phyloP scores from a whole-genome alignment of 2,797 vertebrate species.

The Ctenochaetus hawaiiensis region DNA sequence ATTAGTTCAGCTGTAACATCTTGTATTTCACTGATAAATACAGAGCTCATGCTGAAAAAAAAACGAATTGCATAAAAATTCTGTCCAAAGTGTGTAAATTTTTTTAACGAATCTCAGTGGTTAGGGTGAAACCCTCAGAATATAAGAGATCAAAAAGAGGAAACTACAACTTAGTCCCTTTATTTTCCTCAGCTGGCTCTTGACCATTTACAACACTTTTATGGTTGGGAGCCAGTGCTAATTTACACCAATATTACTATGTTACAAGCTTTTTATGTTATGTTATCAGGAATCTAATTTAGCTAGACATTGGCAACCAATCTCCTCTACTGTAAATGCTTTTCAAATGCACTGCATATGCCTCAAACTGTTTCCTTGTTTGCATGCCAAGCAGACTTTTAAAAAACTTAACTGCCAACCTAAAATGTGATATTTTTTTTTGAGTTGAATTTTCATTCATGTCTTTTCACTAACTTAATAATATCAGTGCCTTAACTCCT shows the following conservation, averaged over 20 bases:
- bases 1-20: not conserved
- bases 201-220: too few relatives aligned
- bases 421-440: not conserved
- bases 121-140: not conserved
- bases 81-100: not conserved
- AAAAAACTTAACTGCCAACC: not conserved
- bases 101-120: not conserved
- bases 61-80: not conserved
- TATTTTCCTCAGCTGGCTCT: not conserved
- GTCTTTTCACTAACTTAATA: not conserved
- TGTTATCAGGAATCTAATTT: not conserved
- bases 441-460: not conserved
- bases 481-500: not conserved
- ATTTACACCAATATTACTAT: too few relatives aligned
- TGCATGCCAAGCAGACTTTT: constrained; percentile 20
- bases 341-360: not conserved
- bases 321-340: constrained; percentile 5
- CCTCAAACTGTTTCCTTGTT: not conserved
- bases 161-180: not conserved
- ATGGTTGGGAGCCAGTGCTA: too few relatives aligned
- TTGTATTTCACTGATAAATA: not conserved
- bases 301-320: not conserved
- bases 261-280: too few relatives aligned
- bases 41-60: not conserved
- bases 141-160: not conserved